Conservation (phyloP, 1,140 invertebrate genomes). For the Nephila pilipes region DNA sequence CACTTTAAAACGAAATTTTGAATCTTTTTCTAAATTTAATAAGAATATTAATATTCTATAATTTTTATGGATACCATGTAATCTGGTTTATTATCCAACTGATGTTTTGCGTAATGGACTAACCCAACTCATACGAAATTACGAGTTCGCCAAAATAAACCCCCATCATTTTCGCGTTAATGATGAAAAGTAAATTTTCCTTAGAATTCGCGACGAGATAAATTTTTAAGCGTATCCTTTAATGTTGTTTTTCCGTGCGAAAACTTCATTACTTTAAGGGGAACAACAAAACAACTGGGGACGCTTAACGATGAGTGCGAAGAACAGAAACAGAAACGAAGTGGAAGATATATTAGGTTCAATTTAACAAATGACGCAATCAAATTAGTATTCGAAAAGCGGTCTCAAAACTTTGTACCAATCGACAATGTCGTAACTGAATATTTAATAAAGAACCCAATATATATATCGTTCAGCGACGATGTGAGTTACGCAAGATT, state of each 20-base stretch:
- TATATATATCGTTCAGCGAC: background rate
- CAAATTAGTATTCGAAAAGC: slow-evolving; percentile 8
- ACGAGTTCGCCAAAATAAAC: slow-evolving; percentile 26
- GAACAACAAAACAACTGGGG: background rate
- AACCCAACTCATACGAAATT: slow-evolving; percentile 12
- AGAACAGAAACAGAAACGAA: background rate
- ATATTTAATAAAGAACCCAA: background rate
- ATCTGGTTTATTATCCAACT: background rate
- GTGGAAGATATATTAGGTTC: background rate
- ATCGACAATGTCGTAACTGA: background rate
- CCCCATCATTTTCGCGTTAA: slow-evolving; percentile 36
- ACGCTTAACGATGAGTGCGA: slow-evolving; percentile 14
- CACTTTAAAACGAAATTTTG: background rate
- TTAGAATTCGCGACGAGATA: slow-evolving; percentile 1
- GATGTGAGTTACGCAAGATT: background rate
- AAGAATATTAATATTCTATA: background rate
- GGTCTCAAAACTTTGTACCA: background rate
- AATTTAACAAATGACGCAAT: slow-evolving; percentile 1
- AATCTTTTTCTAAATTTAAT: background rate
- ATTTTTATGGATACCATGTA: slow-evolving; percentile 8
- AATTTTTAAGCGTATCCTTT: slow-evolving; percentile 35
- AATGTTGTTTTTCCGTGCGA: slow-evolving; percentile 28
- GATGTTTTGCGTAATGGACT: slow-evolving; percentile 25
- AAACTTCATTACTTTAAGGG: slow-evolving; percentile 5
- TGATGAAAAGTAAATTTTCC: slow-evolving; percentile 27